Conservation (phyloP, 2,888 invertebrate species). For the Drosophila lacicola region DNA sequence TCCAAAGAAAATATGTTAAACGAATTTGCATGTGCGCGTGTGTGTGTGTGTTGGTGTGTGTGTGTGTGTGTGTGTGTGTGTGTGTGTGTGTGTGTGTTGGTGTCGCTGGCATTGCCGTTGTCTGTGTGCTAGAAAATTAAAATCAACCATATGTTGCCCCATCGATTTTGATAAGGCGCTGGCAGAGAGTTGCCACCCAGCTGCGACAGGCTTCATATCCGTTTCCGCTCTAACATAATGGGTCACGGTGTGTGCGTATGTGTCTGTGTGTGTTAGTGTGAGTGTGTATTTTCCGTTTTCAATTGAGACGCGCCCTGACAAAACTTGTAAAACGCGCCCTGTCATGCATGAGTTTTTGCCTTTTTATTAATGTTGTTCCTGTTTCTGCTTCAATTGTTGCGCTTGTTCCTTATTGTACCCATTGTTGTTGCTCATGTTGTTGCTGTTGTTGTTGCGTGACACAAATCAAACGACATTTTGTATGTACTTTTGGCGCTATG, state of each 20-base stretch:
- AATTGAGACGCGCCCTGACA: conserved; percentile 65
- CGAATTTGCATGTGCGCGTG: conserved; percentile 57
- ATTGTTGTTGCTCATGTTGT: conserved; percentile 17
- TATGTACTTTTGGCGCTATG: conserved; percentile 36
- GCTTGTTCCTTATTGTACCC: conserved; percentile 13
- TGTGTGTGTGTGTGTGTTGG: conserved; percentile 12
- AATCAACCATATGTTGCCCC: conserved; percentile 79
- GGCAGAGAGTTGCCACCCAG: conserved; percentile 32
- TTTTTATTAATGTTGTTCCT: conserved; percentile 75
- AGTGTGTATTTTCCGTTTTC: conserved; percentile 54
- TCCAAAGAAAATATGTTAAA: conserved; percentile 78
- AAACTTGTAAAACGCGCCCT: conserved; percentile 74
- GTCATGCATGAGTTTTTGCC: conserved; percentile 70
- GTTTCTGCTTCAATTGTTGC: conserved; percentile 55
- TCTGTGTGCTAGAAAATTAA: conserved; percentile 68
- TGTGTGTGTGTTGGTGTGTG: conserved; percentile 9
- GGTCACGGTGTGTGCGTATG: conserved; percentile 49
- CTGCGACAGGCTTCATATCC: conserved; percentile 73
- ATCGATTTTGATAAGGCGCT: conserved; percentile 79
- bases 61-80: too few species aligned
- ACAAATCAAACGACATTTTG: conserved; percentile 65
- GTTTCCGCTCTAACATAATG: conserved; percentile 75
- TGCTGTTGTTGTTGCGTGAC: conserved; percentile 57
- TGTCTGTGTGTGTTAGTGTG: conserved; percentile 9
- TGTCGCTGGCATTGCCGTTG: conserved; percentile 45